Conservation (phyloP, 1,140 invertebrate genomes). For the Drosophila paulistorum region DNA sequence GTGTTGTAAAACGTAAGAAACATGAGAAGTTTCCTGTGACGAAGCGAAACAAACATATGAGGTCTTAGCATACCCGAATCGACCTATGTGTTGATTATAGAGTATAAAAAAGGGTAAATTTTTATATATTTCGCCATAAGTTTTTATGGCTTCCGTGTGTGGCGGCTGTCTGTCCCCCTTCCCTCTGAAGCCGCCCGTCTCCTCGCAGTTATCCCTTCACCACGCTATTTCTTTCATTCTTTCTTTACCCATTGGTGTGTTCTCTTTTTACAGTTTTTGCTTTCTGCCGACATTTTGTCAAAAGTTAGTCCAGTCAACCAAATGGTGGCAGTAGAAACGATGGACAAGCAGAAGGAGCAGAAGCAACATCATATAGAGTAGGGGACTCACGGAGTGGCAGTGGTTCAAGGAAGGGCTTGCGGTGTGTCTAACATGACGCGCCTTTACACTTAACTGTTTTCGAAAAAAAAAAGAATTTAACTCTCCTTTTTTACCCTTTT, state of each 20-base stretch:
- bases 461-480: constrained; percentile 24
- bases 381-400: neutral
- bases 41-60: too few relatives aligned
- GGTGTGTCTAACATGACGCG: constrained; percentile 77
- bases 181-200: neutral
- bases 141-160: constrained; percentile 81
- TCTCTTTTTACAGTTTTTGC: constrained; percentile 8
- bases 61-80: neutral
- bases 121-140: constrained; percentile 79
- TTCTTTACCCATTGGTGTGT: constrained; percentile 20
- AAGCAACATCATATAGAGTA: neutral
- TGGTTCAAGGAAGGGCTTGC: constrained; percentile 42
- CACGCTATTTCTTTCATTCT: constrained; percentile 18
- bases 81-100: neutral
- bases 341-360: neutral
- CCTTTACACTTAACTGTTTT: constrained; percentile 79
- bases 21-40: too few relatives aligned
- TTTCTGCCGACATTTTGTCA: constrained; percentile 69
- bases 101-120: constrained; percentile 64
- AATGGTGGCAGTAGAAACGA: constrained; percentile 22
- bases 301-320: constrained; percentile 73
- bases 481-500: constrained; percentile 22
- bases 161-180: constrained; percentile 60
- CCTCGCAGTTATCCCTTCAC: constrained; percentile 17
- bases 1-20: neutral